Evolutionary conservation across 2,797 vertebrate genomes (phyloP).

Genomic region (Pantherophis vulpinus): DNA sequence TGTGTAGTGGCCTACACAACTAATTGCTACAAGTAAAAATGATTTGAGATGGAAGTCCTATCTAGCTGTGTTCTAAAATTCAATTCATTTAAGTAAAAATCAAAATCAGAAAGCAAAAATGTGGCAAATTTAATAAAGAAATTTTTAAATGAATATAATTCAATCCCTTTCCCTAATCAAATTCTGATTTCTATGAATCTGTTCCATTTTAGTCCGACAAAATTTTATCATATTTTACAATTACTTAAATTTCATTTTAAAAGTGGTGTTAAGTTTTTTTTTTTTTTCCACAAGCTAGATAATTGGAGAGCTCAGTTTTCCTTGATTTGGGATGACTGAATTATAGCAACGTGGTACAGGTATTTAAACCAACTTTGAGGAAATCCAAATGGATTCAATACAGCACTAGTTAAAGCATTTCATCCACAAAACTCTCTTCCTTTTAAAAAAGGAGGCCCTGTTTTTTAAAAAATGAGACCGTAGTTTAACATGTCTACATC

Average conservation of each 20-base stretch:
- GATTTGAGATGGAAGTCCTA: background rate
- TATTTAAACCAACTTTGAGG: background rate
- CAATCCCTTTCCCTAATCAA: background rate
- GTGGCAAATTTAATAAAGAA: background rate
- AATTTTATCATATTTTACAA: background rate
- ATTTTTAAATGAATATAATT: background rate
- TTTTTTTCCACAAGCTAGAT: background rate
- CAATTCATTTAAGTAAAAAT: background rate
- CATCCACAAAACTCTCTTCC: background rate
- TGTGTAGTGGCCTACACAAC: background rate
- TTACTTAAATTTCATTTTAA: background rate
- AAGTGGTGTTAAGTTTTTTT: background rate
- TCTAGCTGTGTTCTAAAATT: background rate
- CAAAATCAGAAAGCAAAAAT: background rate
- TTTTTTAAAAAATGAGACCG: background rate
- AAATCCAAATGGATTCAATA: background rate
- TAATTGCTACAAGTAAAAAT: background rate
- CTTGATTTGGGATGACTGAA: background rate
- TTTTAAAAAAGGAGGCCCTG: background rate
- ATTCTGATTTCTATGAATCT: background rate
- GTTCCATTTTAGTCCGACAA: background rate
- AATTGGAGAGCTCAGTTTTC: background rate
- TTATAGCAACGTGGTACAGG: background rate
- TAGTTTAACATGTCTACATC: background rate
- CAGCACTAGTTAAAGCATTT: background rate